Evolutionary conservation across 2,797 vertebrate genomes (phyloP), one percentile per base, ranked within the genome.

Genomic region (Lateolabrax maculatus): DNA sequence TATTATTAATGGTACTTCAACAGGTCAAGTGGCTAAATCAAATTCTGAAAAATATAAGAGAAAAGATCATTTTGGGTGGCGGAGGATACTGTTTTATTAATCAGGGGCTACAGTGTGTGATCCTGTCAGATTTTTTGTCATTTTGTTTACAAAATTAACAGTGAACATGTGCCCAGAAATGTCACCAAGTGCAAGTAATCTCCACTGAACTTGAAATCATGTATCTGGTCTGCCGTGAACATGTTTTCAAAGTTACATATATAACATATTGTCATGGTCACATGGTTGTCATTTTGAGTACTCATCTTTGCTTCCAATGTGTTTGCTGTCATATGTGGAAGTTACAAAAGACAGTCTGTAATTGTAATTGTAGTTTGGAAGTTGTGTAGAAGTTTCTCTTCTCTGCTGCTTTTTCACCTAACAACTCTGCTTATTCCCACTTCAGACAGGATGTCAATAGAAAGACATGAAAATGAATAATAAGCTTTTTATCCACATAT

Each of bases 201-300:
- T 49, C 21, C 9, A 1, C 19, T 46, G 44, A n/a, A n/a, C n/a
- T n/a, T n/a, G 8, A 43, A 43, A 43, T 18, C 2, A 27, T 9
- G 9, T 62, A 19, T 44, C 18, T 62, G 23, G 4, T 44, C 34
- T 23, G 2, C 21, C 10, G 3, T 23, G 21, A 49, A 2, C 3
- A 12, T 19, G 23, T n/a, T 16, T 9, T 41, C 18, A n/a, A n/a
- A n/a, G n/a, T n/a, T n/a, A n/a, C n/a, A n/a, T n/a, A n/a, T n/a
- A n/a, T n/a, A n/a, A n/a, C n/a, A n/a, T n/a, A n/a, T n/a, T n/a
- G n/a, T n/a, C n/a, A n/a, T n/a, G n/a, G n/a, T n/a, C n/a, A n/a
- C n/a, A n/a, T n/a, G n/a, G n/a, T n/a, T n/a, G n/a, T 69, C 52
- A 48, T 77, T 70, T 81, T 58, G 6, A 81, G 44, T n/a, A 16